A percentile compares a stretch with the other conserved stretches of the same genome.
phyloP scores from a whole-genome alignment of 2,888 invertebrate species.

The Synergus japonicus region DNA sequence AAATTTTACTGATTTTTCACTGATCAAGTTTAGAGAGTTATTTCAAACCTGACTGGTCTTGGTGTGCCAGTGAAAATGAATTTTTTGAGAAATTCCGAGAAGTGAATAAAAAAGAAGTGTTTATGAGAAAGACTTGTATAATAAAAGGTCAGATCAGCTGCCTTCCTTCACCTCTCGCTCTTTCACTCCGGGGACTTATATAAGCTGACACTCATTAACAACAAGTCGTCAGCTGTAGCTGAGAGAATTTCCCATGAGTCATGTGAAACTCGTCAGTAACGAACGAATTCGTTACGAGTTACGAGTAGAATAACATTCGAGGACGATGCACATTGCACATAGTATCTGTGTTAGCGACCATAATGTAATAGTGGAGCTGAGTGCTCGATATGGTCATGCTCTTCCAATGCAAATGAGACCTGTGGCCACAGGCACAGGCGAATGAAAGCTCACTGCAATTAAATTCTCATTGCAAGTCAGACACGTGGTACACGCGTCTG shows the following conservation, averaged over 20 bases:
- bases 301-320: conserved; percentile 17
- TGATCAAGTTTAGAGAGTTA: too few relatives aligned
- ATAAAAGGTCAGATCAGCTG: background rate
- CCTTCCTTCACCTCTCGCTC: background rate
- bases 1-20: too few relatives aligned
- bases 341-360: conserved; percentile 32
- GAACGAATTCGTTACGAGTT: background rate
- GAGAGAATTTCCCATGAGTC: conserved; percentile 20
- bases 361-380: conserved; percentile 63
- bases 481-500: conserved; percentile 72
- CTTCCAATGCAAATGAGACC: conserved; percentile 67
- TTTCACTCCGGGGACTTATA: background rate
- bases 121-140: background rate
- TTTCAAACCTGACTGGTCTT: too few relatives aligned
- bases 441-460: conserved; percentile 56
- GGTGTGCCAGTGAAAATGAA: too few relatives aligned
- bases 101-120: background rate
- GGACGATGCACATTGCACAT: conserved; percentile 18
- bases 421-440: conserved; percentile 47
- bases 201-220: conserved; percentile 2
- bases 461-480: conserved; percentile 63
- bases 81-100: too few relatives aligned
- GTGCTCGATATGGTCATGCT: conserved; percentile 68
- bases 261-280: conserved; percentile 12
- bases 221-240: background rate